phyloP scores from a whole-genome alignment of 1,140 invertebrate species.

The Drusus annulatus region DNA sequence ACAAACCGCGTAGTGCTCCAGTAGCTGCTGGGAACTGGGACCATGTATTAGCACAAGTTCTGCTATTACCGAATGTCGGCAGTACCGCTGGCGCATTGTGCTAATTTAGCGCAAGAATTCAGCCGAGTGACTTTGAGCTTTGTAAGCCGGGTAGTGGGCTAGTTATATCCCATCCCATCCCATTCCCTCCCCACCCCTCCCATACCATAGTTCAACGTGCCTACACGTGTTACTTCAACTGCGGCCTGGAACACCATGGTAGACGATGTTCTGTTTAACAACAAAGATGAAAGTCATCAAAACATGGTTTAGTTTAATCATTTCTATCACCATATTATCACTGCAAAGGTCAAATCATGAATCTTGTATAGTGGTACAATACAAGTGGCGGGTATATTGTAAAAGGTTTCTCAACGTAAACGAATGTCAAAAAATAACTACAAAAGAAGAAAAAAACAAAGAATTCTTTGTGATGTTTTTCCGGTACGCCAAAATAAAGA shows the following conservation, averaged over 20 bases:
- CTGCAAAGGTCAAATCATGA: not conserved
- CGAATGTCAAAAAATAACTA: too few species aligned
- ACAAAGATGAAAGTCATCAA: not conserved
- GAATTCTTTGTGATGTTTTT: not conserved
- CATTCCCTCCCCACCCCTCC: too few species aligned
- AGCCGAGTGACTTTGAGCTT: not conserved
- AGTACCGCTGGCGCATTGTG: conserved; percentile 7
- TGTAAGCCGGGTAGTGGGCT: too few species aligned
- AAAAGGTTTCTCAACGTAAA: too few species aligned
- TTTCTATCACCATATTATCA: not conserved
- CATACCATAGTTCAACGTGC: too few species aligned
- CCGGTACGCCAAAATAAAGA: not conserved
- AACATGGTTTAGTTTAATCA: conserved; percentile 1
- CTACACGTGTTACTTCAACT: too few species aligned
- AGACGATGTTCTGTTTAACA: too few species aligned
- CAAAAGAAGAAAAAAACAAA: too few species aligned
- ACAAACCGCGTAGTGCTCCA: not conserved
- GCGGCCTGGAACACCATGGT: too few species aligned
- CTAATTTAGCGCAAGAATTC: not conserved
- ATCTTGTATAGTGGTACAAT: too few species aligned
- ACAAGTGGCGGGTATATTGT: too few species aligned
- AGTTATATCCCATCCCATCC: too few species aligned
- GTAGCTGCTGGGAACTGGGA: not conserved
- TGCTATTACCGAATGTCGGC: not conserved
- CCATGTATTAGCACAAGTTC: not conserved